Evolutionary conservation across 1,140 invertebrate genomes (phyloP), one percentile per base, ranked within the genome.

Genomic region (Trichonephila clavipes): DNA sequence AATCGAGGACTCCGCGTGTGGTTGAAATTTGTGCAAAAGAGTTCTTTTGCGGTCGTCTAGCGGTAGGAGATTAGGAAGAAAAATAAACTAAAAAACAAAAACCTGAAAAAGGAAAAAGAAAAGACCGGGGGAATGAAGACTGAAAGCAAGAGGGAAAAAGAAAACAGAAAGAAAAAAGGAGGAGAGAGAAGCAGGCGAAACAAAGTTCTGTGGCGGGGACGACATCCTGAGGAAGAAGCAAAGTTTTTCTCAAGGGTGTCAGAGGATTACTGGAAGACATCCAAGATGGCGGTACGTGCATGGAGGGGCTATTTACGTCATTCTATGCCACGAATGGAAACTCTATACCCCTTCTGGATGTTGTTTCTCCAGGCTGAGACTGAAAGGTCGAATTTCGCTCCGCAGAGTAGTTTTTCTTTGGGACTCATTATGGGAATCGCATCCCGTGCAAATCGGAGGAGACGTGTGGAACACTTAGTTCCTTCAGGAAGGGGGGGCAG

Each of bases 211-310:
- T 18, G 28, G 40, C 19, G 62, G 86, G 24, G 61, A 88, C 77
- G 58, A 77, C 88, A 89, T 89, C 66, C 66, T 28, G 28, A 61
- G 58, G 85, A 72, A 58, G 19, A 82, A 51, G 44, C 44, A 51
- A 77, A 51, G 24, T 82, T 64, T 81, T 92, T 92, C 40, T 85
- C 72, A 64, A 92, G 40, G 59, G 81, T 92, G 72, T 59, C 69
- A 44, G 62, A 58, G 58, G 69, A 77, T 90, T 92, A 92, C 90
- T 92, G 90, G 90, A 92, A 92, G 81, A 82, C 59, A 92, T 92
- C 90, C 90, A 92, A 92, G 90, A 92, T 92, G 90, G 90, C 90
- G 90, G 90, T 28, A 64, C 81, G 51, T 92, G 90, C 62, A 85
- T 66, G 44, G 34, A 85, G 81, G 77, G 77, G 77, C 90, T 92